Evolutionary conservation across 2,888 invertebrate species (phyloP).

Genomic region (Latheticus oryzae): DNA sequence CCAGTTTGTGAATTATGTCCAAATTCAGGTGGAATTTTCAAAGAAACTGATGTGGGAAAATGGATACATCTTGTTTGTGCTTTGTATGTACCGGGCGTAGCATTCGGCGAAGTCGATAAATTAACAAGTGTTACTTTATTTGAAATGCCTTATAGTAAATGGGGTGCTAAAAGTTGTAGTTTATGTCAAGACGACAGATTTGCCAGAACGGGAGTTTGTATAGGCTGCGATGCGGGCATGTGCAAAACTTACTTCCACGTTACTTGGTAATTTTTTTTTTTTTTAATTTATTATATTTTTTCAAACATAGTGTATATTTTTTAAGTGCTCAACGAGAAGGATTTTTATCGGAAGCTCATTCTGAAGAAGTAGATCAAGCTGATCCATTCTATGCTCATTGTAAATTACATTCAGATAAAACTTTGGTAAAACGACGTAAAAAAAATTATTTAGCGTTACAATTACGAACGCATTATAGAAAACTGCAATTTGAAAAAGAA

Average conservation of each 20-base stretch:
- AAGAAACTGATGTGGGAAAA: constrained; percentile 96
- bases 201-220: constrained; percentile 93
- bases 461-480: constrained; percentile 79
- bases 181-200: constrained; percentile 89
- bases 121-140: constrained; percentile 93
- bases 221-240: constrained; percentile 98
- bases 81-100: constrained; percentile 95
- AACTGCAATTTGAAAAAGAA: constrained; percentile 70
- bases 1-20: constrained; percentile 97
- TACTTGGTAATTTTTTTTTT: constrained; percentile 79
- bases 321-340: constrained; percentile 92
- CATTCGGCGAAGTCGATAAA: constrained; percentile 94
- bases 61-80: constrained; percentile 99
- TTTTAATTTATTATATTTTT: neutral
- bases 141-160: constrained; percentile 97
- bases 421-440: constrained; percentile 81
- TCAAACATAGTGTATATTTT: constrained; percentile 35
- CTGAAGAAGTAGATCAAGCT: constrained; percentile 90
- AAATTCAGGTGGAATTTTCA: constrained; percentile 90
- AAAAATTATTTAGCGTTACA: constrained; percentile 90
- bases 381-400: constrained; percentile 99
- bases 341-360: constrained; percentile 90
- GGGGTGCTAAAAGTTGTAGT: constrained; percentile 94
- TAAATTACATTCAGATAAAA: constrained; percentile 93
- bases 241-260: constrained; percentile 98